phyloP scores from a whole-genome alignment of 2,888 invertebrate genomes.

The Cryptocephalus primarius region DNA sequence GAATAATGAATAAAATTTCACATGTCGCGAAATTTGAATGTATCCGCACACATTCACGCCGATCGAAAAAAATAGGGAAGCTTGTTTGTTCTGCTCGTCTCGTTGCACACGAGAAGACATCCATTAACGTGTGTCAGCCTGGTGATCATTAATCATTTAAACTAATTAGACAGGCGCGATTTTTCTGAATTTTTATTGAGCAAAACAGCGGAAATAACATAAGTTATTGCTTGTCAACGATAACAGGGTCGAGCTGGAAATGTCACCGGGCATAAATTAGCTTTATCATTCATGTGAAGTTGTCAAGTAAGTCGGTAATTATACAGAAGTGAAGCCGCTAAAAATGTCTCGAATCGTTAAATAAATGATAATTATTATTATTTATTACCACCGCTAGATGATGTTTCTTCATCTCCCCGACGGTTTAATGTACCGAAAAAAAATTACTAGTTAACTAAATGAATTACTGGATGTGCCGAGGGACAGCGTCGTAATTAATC shows the following conservation, averaged over 20 bases:
- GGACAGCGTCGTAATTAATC: no score
- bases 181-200: conserved; percentile 24
- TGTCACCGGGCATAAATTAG: conserved; percentile 31
- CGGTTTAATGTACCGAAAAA: no score
- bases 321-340: conserved; percentile 22
- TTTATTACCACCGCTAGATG: conserved; percentile 10
- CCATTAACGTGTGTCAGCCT: conserved; percentile 14
- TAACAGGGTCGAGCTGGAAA: conserved; percentile 29
- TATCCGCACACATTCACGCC: neutral
- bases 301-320: conserved; percentile 26
- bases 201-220: conserved; percentile 28
- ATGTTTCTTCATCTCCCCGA: neutral
- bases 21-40: neutral
- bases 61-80: conserved; percentile 1
- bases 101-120: conserved; percentile 14
- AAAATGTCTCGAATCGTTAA: conserved; percentile 20
- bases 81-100: conserved; percentile 8
- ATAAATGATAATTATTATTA: conserved; percentile 22
- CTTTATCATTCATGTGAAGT: conserved; percentile 24
- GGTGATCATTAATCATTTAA: conserved; percentile 19
- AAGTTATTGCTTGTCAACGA: conserved; percentile 29
- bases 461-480: no score
- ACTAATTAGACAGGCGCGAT: conserved; percentile 26
- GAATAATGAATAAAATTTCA: neutral
- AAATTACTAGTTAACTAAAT: no score